Evolutionary conservation across 2,888 invertebrate species (phyloP), one percentile per base, ranked within the genome.

Genomic region (Lasius fuliginosus): DNA sequence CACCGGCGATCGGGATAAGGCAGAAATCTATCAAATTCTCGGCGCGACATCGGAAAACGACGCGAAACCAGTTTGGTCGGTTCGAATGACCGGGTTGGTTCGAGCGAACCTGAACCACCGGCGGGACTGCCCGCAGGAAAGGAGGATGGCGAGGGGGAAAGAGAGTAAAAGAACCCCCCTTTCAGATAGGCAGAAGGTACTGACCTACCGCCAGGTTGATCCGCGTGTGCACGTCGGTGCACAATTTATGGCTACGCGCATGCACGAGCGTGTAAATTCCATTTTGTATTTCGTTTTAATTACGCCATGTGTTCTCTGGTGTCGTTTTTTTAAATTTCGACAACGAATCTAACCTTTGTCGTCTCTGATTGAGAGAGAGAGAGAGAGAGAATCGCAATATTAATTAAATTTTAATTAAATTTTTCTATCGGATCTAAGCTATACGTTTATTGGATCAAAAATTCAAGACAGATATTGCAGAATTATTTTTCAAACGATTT

Each of bases 11-110:
- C 92, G 91, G 88, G 88, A 89, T 88, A 89, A 88, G 89, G 92
- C 90, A 92, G 93, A 94, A 92, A 94, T 94, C 94, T 93, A 94
- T 94, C 94, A 94, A 94, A 94, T 94, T 94, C 92, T 92, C 91
- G 87, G 88, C 87, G 92, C 90, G 92, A 92, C 91, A 94, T 93
- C 92, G 92, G 93, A 91, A 93, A 90, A 92, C 91, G 92, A 92
- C 90, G 93, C 91, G 91, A 93, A 94, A 94, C 94, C 94, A 94
- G 94, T 94, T 94, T 94, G 94, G 94, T 93, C 90, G 93, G 94
- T 94, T 93, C 88, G 92, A 91, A 93, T 92, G 92, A 93, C 92
- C 92, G 93, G 93, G 93, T 91, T 93, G 93, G 89, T 90, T 76
- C 81, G 81, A 84, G 86, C 69, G 75, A 88, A 84, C 75, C 87